Evolutionary conservation across 2,113 vertebrate genomes (phyloP).

Genomic region (Otus sunia): DNA sequence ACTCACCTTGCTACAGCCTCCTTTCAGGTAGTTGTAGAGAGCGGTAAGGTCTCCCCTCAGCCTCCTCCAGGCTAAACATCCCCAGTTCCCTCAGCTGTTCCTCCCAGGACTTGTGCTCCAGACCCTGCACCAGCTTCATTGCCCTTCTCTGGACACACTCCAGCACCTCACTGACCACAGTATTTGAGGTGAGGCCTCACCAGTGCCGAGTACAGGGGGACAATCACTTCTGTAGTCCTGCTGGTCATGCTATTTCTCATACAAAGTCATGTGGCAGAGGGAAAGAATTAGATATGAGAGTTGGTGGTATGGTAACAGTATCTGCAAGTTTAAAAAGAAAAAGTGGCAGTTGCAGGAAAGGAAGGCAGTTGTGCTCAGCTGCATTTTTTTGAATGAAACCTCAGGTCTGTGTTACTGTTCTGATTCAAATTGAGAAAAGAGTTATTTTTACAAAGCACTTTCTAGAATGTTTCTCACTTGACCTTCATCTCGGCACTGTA

Average conservation of each 20-base stretch:
- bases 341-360: not conserved
- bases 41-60: not conserved
- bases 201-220: not conserved
- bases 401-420: not conserved
- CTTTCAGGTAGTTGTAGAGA: not conserved
- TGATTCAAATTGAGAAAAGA: not conserved
- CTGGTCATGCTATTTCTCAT: fast-evolving
- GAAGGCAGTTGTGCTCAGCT: not conserved
- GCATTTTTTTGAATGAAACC: not conserved
- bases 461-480: fast-evolving
- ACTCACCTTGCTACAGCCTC: not conserved
- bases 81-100: not conserved
- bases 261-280: not conserved
- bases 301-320: not conserved
- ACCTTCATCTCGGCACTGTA: not conserved
- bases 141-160: fast-evolving
- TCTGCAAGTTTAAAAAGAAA: not conserved
- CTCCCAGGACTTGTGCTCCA: not conserved
- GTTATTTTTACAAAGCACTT: not conserved
- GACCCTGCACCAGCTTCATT: not conserved
- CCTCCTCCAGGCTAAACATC: not conserved
- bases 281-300: not conserved
- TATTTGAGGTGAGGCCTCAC: not conserved
- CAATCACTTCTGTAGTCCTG: not conserved
- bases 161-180: not conserved